Conservation (phyloP, 2,888 invertebrate species). For the Macrosoma leucophasiata region DNA sequence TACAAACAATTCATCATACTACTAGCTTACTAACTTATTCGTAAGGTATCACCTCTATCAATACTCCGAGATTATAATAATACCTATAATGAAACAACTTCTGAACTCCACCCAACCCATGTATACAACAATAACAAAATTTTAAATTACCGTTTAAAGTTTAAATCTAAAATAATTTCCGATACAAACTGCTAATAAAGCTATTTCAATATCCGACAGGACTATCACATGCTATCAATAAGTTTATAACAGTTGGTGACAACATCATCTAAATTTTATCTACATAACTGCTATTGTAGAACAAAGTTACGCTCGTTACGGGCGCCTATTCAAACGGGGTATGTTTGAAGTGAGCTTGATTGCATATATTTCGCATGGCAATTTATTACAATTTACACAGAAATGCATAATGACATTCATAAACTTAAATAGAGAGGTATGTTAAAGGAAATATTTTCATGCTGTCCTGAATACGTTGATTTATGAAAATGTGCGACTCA, state of each 20-base stretch:
- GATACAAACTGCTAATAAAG: no score
- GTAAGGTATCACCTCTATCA: no score
- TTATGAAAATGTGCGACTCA: no score
- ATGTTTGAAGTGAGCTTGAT: constrained; percentile 52
- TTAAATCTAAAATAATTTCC: not conserved
- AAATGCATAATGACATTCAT: constrained; percentile 32
- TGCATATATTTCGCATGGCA: constrained; percentile 47
- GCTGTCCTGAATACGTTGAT: no score
- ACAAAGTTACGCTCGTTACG: constrained; percentile 41
- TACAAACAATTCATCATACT: no score
- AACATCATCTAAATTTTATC: constrained; percentile 22
- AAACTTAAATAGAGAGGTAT: constrained; percentile 24
- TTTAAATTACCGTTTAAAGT: constrained; percentile 1
- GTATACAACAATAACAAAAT: no score
- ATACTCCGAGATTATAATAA: no score
- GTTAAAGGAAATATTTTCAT: no score
- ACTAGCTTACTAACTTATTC: no score
- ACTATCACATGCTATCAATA: not conserved
- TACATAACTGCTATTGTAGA: constrained; percentile 27
- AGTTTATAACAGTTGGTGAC: constrained; percentile 5
- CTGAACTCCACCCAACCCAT: no score
- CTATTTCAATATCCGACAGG: not conserved
- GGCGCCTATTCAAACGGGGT: constrained; percentile 40
- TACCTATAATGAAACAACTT: no score
- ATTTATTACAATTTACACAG: constrained; percentile 43